phyloP scores from a whole-genome alignment of 2,113 vertebrate species.

The Sinosuthora webbiana region DNA sequence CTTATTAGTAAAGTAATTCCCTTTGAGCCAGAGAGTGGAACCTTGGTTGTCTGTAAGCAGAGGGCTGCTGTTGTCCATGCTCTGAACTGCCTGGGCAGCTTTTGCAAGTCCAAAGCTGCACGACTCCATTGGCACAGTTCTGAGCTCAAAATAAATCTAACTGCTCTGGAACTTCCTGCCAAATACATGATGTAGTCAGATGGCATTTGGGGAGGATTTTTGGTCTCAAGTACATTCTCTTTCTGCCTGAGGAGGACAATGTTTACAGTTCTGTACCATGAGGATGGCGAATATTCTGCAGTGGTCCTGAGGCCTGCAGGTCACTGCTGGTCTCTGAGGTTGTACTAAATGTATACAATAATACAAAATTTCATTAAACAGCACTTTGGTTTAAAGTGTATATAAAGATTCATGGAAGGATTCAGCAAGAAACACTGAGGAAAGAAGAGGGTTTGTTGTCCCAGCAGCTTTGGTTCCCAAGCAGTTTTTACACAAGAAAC shows the following conservation, averaged over 20 bases:
- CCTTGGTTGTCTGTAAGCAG: not conserved
- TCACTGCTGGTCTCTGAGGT: not conserved
- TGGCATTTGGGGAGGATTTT: conserved; percentile 27
- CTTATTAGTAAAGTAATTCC: not conserved
- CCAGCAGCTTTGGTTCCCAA: not conserved
- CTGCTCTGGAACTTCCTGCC: conserved; percentile 6
- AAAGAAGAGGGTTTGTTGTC: not conserved
- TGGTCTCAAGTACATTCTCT: not conserved
- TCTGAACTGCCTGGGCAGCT: not conserved
- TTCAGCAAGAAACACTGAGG: not conserved
- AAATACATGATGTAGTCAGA: conserved; percentile 12
- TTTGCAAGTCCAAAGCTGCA: not conserved
- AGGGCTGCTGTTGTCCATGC: not conserved
- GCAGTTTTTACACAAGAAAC: not conserved
- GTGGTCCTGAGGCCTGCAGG: not conserved
- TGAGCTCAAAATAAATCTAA: conserved; percentile 29
- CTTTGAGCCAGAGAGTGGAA: not conserved
- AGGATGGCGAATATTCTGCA: not conserved
- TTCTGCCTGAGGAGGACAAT: not conserved
- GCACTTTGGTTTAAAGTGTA: not conserved
- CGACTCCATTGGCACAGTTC: not conserved
- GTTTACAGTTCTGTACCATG: not conserved
- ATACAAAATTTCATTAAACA: not conserved
- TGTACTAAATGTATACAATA: not conserved
- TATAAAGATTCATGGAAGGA: not conserved